These are phyloP conservation scores for Adelognathus sp. DNA, from an alignment of 2,888 invertebrate genomes.

Conservation along the genomic window DNA sequence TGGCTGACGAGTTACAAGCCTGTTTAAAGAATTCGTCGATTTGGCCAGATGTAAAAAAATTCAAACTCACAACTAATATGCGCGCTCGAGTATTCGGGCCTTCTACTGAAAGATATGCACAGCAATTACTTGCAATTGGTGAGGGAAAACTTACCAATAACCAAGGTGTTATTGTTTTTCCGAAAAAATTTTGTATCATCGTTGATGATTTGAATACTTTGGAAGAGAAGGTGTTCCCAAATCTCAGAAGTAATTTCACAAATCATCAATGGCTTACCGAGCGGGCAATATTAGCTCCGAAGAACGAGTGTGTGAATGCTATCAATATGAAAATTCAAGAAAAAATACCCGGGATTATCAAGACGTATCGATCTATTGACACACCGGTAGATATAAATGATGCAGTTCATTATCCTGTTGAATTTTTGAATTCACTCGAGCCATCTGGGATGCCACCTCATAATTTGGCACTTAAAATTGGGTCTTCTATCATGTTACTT, in stretches of 20 bases:
- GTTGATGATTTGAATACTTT: too few species aligned
- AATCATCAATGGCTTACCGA: neutral
- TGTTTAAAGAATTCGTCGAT: conserved; percentile 62
- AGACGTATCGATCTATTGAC: conserved; percentile 48
- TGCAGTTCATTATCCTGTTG: conserved; percentile 63
- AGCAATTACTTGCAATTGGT: conserved; percentile 61
- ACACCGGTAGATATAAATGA: conserved; percentile 46
- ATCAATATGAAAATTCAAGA: neutral
- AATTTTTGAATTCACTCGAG: conserved; percentile 69
- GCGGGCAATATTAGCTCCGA: neutral
- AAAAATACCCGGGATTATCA: neutral
- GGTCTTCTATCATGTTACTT: conserved; percentile 52
- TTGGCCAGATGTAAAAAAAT: conserved; percentile 57
- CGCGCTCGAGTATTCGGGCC: conserved; percentile 43
- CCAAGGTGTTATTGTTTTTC: too few species aligned
- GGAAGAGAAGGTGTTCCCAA: too few species aligned
- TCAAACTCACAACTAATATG: conserved; percentile 54
- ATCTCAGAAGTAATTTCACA: neutral
- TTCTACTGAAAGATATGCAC: conserved; percentile 38
- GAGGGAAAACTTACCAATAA: conserved; percentile 47
- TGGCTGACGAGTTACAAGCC: conserved; percentile 67
- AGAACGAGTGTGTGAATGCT: neutral
- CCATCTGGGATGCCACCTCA: conserved; percentile 67
- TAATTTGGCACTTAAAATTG: conserved; percentile 57
- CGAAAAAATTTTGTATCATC: too few species aligned